Percentiles rank a stretch among this genome's conserved stretches.
phyloP scores from a whole-genome alignment of 2,113 vertebrate genomes.

The Trogon melanurus region DNA sequence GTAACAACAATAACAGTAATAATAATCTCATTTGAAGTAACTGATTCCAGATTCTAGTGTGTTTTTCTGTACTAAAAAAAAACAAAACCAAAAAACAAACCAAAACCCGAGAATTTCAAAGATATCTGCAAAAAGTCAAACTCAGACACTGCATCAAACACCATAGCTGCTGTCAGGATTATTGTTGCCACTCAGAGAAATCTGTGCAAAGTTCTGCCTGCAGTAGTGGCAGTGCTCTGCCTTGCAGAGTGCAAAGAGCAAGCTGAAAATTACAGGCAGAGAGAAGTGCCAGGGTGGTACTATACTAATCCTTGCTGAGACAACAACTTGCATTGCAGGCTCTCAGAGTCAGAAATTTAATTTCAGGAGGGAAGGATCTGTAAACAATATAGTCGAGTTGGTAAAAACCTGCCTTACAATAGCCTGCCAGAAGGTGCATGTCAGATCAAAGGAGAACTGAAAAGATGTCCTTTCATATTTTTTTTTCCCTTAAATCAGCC shows the following conservation, averaged over 20 bases:
- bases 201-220: conserved; percentile 10
- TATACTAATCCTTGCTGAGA: conserved; percentile 57
- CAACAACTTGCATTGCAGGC: conserved; percentile 34
- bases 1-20: not conserved
- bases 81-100: not conserved
- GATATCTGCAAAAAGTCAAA: not conserved
- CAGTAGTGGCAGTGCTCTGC: not conserved
- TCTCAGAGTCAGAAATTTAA: conserved; percentile 54
- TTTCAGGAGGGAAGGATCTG: conserved; percentile 51
- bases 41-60: not conserved
- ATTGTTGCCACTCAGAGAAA: not conserved
- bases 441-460: conserved; percentile 62
- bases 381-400: conserved; percentile 40
- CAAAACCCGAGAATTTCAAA: not conserved
- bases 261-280: conserved; percentile 58
- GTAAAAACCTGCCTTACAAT: conserved; percentile 41
- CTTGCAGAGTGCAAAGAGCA: conserved; percentile 45
- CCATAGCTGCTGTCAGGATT: not conserved
- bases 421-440: conserved; percentile 60
- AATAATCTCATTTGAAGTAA: not conserved
- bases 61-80: not conserved
- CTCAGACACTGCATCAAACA: not conserved
- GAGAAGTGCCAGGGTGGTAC: conserved; percentile 50
- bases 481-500: conserved; percentile 35
- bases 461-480: conserved; percentile 47